phyloP scores from a whole-genome alignment of 2,113 vertebrate species.

The Maccullochella peelii region DNA sequence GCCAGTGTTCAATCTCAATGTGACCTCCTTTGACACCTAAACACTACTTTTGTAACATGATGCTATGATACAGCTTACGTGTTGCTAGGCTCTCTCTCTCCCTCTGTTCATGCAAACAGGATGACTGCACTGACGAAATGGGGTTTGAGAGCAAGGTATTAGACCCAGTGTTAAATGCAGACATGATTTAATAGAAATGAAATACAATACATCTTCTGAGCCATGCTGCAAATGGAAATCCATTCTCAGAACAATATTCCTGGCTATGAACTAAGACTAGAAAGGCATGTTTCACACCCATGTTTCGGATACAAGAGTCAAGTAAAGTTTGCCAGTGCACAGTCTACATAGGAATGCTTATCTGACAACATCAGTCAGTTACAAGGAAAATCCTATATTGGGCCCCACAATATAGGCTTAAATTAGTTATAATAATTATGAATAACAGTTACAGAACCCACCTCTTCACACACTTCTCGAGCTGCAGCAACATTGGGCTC shows the following conservation, averaged over 20 bases:
- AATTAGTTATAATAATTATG: neutral
- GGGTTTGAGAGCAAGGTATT: slow-evolving; percentile 59
- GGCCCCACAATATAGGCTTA: neutral
- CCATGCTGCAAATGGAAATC: slow-evolving; percentile 39
- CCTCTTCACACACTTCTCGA: slow-evolving; percentile 98
- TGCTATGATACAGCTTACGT: slow-evolving; percentile 64
- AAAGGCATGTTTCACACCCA: slow-evolving; percentile 31
- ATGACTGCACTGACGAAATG: slow-evolving; percentile 68
- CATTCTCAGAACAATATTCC: slow-evolving; percentile 66
- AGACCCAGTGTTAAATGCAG: slow-evolving; percentile 69
- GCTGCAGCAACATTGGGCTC: slow-evolving; percentile 93
- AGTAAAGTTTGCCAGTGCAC: neutral
- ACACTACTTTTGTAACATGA: slow-evolving; percentile 77
- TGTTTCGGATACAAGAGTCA: slow-evolving; percentile 11
- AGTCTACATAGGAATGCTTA: neutral
- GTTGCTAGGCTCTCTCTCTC: slow-evolving; percentile 72
- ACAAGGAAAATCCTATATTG: neutral
- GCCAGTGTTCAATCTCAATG: slow-evolving; percentile 68
- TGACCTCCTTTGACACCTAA: slow-evolving; percentile 69
- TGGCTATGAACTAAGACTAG: slow-evolving; percentile 36
- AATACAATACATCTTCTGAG: slow-evolving; percentile 63
- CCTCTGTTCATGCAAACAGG: slow-evolving; percentile 65
- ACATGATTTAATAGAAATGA: slow-evolving; percentile 64
- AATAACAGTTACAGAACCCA: slow-evolving; percentile 52
- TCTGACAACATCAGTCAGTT: neutral